A percentile compares a stretch with the other conserved stretches of the same genome.
phyloP scores from a whole-genome alignment of 2,113 vertebrate genomes.

The Petrocephalus microphthalmus region DNA sequence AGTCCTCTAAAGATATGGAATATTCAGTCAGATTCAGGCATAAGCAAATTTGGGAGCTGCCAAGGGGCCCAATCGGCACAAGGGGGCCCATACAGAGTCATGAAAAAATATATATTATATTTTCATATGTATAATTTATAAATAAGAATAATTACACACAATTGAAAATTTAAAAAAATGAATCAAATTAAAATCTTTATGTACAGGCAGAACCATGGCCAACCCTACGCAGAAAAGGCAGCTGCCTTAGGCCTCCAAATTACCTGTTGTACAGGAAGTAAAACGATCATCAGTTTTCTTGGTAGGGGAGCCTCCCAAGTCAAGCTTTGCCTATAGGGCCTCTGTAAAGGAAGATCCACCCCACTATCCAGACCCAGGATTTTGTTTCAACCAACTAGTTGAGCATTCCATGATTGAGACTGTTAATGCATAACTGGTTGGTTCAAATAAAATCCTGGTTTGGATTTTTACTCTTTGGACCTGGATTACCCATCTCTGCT shows the following conservation, averaged over 20 bases:
- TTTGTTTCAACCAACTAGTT: too few relatives aligned
- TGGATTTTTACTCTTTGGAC: too few relatives aligned
- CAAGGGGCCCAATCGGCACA: neutral
- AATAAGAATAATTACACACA: neutral
- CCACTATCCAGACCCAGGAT: too few relatives aligned
- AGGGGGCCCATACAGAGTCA: neutral
- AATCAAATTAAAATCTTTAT: neutral
- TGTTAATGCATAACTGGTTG: too few relatives aligned
- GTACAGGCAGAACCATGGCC: neutral
- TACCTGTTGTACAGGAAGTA: too few relatives aligned
- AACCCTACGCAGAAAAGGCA: neutral
- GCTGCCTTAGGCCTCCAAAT: too few relatives aligned
- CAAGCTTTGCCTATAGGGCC: neutral
- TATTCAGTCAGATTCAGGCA: neutral
- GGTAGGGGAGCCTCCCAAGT: too few relatives aligned
- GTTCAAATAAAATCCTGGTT: too few relatives aligned
- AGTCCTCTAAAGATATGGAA: neutral
- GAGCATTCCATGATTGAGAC: too few relatives aligned
- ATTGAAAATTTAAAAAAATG: neutral
- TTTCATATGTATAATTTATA: neutral
- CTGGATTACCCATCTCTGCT: too few relatives aligned
- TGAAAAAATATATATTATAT: neutral
- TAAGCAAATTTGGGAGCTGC: neutral
- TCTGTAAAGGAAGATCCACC: too few relatives aligned
- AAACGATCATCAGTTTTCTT: too few relatives aligned